A percentile compares a stretch with the other conserved stretches of the same genome.
phyloP scores from a whole-genome alignment of 2,797 vertebrate genomes.

The Heliangelus exortis region DNA sequence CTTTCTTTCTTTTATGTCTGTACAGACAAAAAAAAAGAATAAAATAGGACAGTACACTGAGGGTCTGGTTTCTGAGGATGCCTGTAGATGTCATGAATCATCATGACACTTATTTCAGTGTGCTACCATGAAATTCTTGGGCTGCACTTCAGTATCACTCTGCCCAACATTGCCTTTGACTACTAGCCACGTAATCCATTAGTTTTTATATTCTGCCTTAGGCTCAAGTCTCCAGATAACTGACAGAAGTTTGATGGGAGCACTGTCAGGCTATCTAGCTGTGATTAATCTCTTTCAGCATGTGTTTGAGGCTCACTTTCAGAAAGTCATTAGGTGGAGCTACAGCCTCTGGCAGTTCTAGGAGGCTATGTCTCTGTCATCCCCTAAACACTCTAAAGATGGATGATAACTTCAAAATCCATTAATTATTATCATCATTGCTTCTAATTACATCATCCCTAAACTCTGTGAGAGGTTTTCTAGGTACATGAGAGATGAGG shows the following conservation, averaged over 20 bases:
- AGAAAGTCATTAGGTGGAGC: background rate
- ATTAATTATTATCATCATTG: background rate
- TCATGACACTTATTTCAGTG: background rate
- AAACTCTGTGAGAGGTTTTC: background rate
- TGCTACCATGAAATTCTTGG: background rate
- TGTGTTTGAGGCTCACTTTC: fast-evolving
- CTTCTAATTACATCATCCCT: fast-evolving
- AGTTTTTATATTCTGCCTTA: background rate
- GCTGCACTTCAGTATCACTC: fast-evolving
- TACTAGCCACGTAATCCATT: fast-evolving
- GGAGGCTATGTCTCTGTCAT: background rate
- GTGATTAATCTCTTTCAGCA: background rate
- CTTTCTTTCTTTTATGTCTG: background rate
- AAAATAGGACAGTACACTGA: background rate
- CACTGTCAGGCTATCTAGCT: background rate
- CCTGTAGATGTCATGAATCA: background rate
- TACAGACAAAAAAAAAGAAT: too few relatives aligned
- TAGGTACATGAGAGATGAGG: background rate
- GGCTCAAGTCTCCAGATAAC: background rate
- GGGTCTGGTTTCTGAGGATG: background rate
- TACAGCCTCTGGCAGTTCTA: background rate
- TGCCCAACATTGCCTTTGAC: background rate
- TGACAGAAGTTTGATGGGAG: background rate
- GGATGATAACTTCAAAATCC: background rate
- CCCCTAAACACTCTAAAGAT: fast-evolving